Conservation (phyloP, 1,140 invertebrate species). For the Centruroides sculpturatus region DNA sequence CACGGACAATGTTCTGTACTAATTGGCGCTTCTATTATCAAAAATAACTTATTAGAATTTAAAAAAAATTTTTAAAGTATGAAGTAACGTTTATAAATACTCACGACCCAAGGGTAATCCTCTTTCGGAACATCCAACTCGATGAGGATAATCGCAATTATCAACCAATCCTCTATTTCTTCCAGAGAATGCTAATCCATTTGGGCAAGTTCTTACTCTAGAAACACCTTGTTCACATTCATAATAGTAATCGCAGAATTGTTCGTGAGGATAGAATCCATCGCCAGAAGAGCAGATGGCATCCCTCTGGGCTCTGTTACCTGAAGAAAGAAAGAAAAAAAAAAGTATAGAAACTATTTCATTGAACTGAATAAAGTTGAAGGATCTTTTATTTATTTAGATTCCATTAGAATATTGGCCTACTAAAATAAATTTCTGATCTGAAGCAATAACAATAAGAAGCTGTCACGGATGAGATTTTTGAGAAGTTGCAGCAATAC, state of each 20-base stretch:
- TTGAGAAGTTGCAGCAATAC: no score
- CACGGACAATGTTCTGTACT: conserved; percentile 74
- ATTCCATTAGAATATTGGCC: no score
- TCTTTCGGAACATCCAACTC: conserved; percentile 40
- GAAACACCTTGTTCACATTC: conserved; percentile 51
- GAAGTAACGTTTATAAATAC: background rate
- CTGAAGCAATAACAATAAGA: no score
- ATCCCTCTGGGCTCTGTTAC: background rate
- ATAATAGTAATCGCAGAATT: conserved; percentile 74
- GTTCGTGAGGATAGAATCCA: conserved; percentile 11
- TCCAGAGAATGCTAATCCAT: conserved; percentile 70
- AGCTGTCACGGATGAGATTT: no score
- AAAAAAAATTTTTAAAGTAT: background rate
- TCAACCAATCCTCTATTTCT: conserved; percentile 70
- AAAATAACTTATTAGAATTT: background rate
- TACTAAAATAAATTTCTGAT: no score
- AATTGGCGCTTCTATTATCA: conserved; percentile 53
- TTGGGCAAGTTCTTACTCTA: conserved; percentile 45
- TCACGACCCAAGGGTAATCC: conserved; percentile 14
- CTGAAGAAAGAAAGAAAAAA: no score
- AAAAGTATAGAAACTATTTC: no score
- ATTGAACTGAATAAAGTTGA: no score
- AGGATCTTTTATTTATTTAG: no score
- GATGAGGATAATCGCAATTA: conserved; percentile 64
- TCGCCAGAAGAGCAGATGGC: conserved; percentile 14